Evolutionary conservation across 2,113 vertebrate genomes (phyloP), one percentile per base, ranked within the genome.

Genomic region (Callocephalon fimbriatum): DNA sequence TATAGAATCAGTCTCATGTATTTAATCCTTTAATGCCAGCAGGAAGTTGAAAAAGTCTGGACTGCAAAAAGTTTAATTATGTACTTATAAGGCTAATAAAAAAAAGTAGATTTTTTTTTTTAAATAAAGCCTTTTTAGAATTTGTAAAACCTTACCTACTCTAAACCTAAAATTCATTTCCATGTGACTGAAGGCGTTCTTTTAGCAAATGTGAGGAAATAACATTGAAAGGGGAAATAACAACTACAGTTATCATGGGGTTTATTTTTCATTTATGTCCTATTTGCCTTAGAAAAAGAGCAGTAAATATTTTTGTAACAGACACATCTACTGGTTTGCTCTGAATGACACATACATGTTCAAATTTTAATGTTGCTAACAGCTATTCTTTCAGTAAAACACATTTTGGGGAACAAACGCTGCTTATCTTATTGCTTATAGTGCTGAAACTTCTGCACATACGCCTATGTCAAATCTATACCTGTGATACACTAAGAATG

Each of bases 331-430:
- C 38, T 81, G 4, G 53, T 95, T 77, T 88, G 3, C 35, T 92
- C 47, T 91, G 82, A 86, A 70, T 76, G 35, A 86, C 4, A 12
- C 19, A 65, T 37, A 78, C 9, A 12, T 44, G 42, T 89, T 84
- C 47, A 75, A 92, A 96, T 90, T 81, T 84, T 93, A 56, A 84
- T 78, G 80, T 78, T 84, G 56, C 56, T 68, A 81, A 72, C 23
- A 72, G 47, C 22, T 63, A 50, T 67, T 93, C 59, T 86, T 75
- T 83, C n/a, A 71, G 38, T 44, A 74, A 90, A 86, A 7, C 11
- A 26, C 12, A 20, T 26, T 81, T 89, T 70, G 65, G 31, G 68
- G 63, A 91, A 82, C 14, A 37, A 91, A 48, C 9, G 71, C 17
- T 54, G 14, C 7, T 78, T 78, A 32, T 21, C 9, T 47, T 38